A percentile compares a stretch with the other conserved stretches of the same genome.
Conservation (phyloP, 2,888 invertebrate genomes). For the Subacronicta megacephala region DNA sequence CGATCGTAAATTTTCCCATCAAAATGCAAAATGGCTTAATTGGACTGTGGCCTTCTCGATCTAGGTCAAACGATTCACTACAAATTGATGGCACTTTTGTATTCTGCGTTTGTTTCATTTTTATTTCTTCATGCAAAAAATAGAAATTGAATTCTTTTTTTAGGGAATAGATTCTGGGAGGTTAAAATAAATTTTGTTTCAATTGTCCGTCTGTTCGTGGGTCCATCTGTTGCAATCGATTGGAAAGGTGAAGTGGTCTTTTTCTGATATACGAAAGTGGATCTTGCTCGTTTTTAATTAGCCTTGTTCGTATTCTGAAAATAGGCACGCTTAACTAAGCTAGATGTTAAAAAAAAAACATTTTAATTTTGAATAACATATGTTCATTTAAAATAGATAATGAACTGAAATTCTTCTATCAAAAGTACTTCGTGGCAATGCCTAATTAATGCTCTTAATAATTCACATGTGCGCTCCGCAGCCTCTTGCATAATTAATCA, state of each 20-base stretch:
- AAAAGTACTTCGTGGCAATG: conserved; percentile 29
- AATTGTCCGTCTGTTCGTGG: conserved; percentile 23
- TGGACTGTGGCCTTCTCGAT: conserved; percentile 86
- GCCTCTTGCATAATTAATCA: conserved; percentile 36
- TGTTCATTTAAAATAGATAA: no score
- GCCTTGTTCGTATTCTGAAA: neutral
- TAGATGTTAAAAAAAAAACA: no score
- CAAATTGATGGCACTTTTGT: conserved; percentile 85
- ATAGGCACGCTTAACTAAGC: no score
- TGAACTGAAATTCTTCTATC: neutral
- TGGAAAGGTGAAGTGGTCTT: conserved; percentile 9
- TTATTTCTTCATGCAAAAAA: conserved; percentile 60
- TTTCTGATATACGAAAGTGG: conserved; percentile 16
- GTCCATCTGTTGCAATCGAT: conserved; percentile 36
- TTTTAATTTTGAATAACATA: no score
- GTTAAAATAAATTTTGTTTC: conserved; percentile 32
- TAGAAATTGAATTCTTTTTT: conserved; percentile 32
- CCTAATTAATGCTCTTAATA: conserved; percentile 47
- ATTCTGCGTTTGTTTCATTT: conserved; percentile 73
- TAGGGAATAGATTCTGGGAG: conserved; percentile 15
- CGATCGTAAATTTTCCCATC: conserved; percentile 87
- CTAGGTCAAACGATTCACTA: conserved; percentile 85
- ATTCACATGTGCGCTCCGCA: conserved; percentile 46
- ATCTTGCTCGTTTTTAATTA: conserved; percentile 7
- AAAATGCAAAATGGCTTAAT: conserved; percentile 89